These are phyloP conservation scores for Actenoides hombroni DNA, from an alignment of 2,113 vertebrate species.

Conservation along the genomic window DNA sequence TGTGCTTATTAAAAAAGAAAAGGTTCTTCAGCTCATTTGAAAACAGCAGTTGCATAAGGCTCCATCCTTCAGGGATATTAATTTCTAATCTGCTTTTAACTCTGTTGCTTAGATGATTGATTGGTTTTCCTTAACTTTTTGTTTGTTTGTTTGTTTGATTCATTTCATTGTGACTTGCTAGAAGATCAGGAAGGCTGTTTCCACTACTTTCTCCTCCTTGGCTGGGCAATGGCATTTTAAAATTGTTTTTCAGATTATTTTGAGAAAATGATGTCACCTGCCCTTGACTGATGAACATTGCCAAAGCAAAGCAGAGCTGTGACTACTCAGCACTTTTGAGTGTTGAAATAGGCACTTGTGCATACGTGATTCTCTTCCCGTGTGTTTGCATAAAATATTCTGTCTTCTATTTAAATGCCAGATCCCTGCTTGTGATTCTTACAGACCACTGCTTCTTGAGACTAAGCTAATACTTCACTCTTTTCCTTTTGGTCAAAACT, in stretches of 20 bases:
- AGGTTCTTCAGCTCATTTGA: not conserved
- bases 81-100: constrained; percentile 23
- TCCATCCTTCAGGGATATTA: not conserved
- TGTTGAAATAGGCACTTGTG: not conserved
- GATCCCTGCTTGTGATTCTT: not conserved
- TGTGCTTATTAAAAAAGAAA: not conserved
- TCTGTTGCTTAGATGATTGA: not conserved
- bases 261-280: not conserved
- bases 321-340: not conserved
- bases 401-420: not conserved
- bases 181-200: not conserved
- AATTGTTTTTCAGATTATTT: not conserved
- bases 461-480: not conserved
- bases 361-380: fast-evolving
- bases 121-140: not conserved
- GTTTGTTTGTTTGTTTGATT: not conserved
- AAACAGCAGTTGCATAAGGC: not conserved
- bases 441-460: not conserved
- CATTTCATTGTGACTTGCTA: not conserved
- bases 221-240: not conserved
- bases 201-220: not conserved
- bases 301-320: not conserved
- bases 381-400: not conserved
- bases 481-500: not conserved
- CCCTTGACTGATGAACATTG: not conserved